Evolutionary conservation across 2,888 invertebrate genomes (phyloP), one percentile per base, ranked within the genome.

Genomic region (Eupithecia inturbata): DNA sequence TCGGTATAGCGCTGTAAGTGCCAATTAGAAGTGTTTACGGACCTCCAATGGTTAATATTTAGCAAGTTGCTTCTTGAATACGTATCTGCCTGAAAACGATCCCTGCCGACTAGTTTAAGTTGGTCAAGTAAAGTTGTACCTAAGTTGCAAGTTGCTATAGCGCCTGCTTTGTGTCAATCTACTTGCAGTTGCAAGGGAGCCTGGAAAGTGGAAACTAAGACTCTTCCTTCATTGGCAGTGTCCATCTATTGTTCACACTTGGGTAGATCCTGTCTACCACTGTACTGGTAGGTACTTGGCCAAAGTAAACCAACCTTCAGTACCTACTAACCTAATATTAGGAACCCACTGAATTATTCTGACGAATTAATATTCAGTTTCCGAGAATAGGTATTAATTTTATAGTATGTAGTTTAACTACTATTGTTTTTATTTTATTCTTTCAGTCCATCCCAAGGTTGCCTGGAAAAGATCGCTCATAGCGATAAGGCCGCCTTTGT

Each of bases 1-100:
- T 78, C 72, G 68, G 71, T 70, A 74, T 71, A 75, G 77, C 75
- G 74, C 62, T 76, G 80, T 85, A 82, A 85, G 83, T 83, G 83
- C 82, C 86, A 88, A 88, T 89, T 88, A 87, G 82, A 78, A 71
- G 76, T 83, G 83, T 86, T 87, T 85, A 82, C 82, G 74, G 74
- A 84, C 76, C 81, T 75, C 82, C 78, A 70, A 78, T 77, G 73
- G 82, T 78, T 80, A 85, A 83, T 81, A 87, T 87, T 87, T 82
- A 82, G 82, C 45, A 64, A 70, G 73, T 75, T 78, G 78, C 76
- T 80, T 72, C 72, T 75, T 77, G 80, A 81, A 26, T 57, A 26
- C 78, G 14, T 19, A 19, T 16, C 3, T 82, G 77, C 75, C 81
- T 80, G 82, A 73, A 78, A 84, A 82, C 79, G 81, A 69, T 67